phyloP scores from a whole-genome alignment of 2,888 invertebrate genomes.

The Elysia crispata region DNA sequence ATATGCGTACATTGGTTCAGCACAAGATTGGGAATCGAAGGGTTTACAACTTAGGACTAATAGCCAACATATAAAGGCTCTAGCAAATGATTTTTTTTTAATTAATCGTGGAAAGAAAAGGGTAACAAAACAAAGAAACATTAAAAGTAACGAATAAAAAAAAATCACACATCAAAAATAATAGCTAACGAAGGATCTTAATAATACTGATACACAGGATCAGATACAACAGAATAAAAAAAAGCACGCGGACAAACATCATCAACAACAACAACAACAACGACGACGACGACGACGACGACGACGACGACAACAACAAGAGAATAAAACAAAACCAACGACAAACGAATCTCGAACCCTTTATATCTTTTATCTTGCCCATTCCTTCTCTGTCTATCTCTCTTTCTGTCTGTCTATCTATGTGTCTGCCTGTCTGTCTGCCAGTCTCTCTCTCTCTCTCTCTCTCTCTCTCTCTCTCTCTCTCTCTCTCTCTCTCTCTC shows the following conservation, averaged over 20 bases:
- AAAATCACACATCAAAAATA: too few relatives aligned
- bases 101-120: too few relatives aligned
- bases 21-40: too few relatives aligned
- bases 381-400: slow-evolving; percentile 12
- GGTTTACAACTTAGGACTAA: too few relatives aligned
- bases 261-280: background rate
- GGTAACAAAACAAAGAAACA: too few relatives aligned
- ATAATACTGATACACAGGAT: background rate
- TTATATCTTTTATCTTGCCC: slow-evolving; percentile 4
- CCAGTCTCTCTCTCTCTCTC: slow-evolving; percentile 10
- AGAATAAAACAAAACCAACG: too few relatives aligned
- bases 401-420: background rate
- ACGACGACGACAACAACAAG: too few relatives aligned
- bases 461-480: slow-evolving; percentile 30
- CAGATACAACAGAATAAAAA: slow-evolving; percentile 2
- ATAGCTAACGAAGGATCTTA: background rate
- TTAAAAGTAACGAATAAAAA: too few relatives aligned
- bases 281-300: background rate
- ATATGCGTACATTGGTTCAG: too few relatives aligned
- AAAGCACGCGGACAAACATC: background rate
- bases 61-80: too few relatives aligned
- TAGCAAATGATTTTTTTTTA: too few relatives aligned
- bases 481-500: slow-evolving; percentile 17
- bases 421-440: background rate
- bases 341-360: background rate